Percentiles rank a stretch among this genome's conserved stretches.
Conservation (phyloP, 2,113 vertebrate species). For the Anguilla rostrata region DNA sequence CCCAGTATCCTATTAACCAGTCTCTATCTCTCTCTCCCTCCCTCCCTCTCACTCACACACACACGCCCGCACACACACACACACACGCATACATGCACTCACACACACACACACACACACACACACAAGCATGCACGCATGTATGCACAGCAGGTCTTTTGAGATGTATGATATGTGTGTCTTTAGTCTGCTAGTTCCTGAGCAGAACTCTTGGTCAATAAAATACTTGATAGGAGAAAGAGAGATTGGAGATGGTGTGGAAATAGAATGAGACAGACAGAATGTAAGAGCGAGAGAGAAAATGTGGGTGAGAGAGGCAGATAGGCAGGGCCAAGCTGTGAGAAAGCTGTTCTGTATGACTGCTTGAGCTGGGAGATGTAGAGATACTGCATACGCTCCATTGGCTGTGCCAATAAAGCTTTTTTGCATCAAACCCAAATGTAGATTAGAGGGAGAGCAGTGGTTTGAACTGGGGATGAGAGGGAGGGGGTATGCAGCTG, state of each 20-base stretch:
- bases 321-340: neutral
- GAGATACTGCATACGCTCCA: neutral
- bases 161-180: neutral
- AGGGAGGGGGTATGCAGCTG: neutral
- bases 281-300: neutral
- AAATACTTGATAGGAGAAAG: neutral
- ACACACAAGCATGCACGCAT: neutral
- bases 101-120: neutral
- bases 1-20: neutral
- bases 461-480: neutral
- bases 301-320: conserved; percentile 4
- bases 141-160: neutral
- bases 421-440: neutral
- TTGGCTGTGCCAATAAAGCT: neutral
- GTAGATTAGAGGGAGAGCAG: neutral
- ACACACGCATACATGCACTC: neutral
- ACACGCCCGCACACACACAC: too few relatives aligned
- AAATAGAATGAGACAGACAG: neutral
- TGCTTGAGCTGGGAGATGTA: neutral
- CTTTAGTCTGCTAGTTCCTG: neutral
- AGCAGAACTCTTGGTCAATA: neutral
- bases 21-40: neutral
- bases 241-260: neutral
- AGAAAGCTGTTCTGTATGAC: neutral
- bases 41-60: too few relatives aligned